Evolutionary conservation across 2,113 vertebrate genomes (phyloP), one percentile per base, ranked within the genome.

Genomic region (Oreochromis aureus): DNA sequence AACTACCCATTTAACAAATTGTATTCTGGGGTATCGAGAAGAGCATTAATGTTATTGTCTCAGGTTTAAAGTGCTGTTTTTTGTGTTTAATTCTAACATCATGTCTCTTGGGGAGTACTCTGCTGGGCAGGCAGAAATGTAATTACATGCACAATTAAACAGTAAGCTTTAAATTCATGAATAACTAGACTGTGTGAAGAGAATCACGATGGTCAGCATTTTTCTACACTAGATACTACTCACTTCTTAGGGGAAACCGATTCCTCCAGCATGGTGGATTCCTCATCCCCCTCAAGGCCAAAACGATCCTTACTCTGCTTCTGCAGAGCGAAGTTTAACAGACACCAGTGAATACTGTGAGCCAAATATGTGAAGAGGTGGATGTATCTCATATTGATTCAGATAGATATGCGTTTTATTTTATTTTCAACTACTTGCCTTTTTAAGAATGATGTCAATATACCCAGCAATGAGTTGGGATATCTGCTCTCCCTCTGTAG

Each of bases 251-350:
- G 99, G 55, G 98, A 99, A 91, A 99, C 98, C 0, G 98, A 99
- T 92, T 99, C 99, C 94, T 99, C 99, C 87, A 99, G 92, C 99
- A 99, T 99, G 54, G 99, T 99, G 58, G 99, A 98, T 66, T 99
- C 99, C 76, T 99, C 99, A 91, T 99, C 99, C 7, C 99, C 98
- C 89, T 99, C 99, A 78, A 99, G 96, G 55, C 99, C 99, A 95
- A 99, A 99, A 82, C 98, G 97, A 93, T 99, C 99, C 91, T 99
- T 99, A 94, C 98, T 99, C 97, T 99, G 99, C 95, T 99, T 99
- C 99, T 99, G 92, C 78, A 90, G 63, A 48, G 59, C 56, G 54
- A 82, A 55, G 15, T 81, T 36, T 4, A 86, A 36, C 59, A 87
- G 32, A 84, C 61, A 44, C 48, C 15, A 55, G 27, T 51, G 5